Evolutionary conservation across 2,888 invertebrate genomes (phyloP).

Genomic region (Polyommatus icarus): DNA sequence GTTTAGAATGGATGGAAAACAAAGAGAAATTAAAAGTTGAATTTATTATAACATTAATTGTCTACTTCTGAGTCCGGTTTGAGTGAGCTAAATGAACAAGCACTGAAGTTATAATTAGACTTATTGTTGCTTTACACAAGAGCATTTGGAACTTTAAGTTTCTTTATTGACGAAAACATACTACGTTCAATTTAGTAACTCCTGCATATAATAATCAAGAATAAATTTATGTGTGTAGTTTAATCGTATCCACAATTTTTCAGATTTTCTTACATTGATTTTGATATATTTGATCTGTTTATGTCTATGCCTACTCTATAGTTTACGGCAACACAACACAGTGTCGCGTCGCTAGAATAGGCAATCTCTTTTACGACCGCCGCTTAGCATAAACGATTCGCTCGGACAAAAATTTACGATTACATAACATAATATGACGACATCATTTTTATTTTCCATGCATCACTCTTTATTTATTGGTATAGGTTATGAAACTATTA

Average conservation of each 20-base stretch:
- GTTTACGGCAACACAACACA: neutral
- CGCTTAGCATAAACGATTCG: slow-evolving; percentile 29
- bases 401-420: slow-evolving; percentile 22
- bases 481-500: neutral
- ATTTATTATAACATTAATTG: slow-evolving; percentile 19
- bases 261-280: no score
- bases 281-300: no score
- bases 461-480: neutral
- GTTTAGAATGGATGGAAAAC: slow-evolving; percentile 3
- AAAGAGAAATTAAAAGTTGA: neutral
- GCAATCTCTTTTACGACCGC: slow-evolving; percentile 24
- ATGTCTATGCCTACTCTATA: neutral
- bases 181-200: no score
- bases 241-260: no score
- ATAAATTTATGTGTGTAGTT: no score
- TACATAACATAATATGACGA: neutral
- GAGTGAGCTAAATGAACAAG: slow-evolving; percentile 20
- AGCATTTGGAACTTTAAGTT: neutral
- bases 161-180: neutral
- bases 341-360: slow-evolving; percentile 18
- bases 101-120: neutral
- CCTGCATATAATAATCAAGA: no score
- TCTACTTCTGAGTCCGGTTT: slow-evolving; percentile 2
- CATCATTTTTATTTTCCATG: neutral
- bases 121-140: neutral